Conservation (phyloP, 2,888 invertebrate genomes). For the Slavum lentiscoides region DNA sequence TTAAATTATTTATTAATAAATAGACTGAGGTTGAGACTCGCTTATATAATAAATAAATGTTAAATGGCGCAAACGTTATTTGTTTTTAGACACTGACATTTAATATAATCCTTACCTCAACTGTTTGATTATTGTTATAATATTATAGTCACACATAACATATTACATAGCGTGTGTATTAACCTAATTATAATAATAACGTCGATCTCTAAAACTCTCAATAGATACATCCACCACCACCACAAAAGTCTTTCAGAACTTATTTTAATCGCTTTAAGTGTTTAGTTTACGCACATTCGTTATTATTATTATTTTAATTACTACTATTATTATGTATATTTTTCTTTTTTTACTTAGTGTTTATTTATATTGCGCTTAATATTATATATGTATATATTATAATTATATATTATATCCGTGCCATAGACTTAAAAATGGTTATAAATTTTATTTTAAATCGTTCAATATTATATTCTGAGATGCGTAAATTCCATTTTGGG, state of each 20-base stretch:
- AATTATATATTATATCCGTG: slow-evolving; percentile 3
- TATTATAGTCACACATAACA: slow-evolving; percentile 12
- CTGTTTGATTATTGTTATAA: slow-evolving; percentile 34
- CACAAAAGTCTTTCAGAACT: slow-evolving; percentile 44
- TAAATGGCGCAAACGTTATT: neutral
- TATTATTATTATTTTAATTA: slow-evolving; percentile 15
- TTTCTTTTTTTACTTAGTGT: slow-evolving; percentile 25
- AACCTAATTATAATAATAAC: slow-evolving; percentile 29
- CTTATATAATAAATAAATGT: slow-evolving; percentile 17
- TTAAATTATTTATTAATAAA: neutral
- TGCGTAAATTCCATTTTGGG: slow-evolving; percentile 12
- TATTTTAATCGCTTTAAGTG: slow-evolving; percentile 31
- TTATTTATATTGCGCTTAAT: slow-evolving; percentile 24
- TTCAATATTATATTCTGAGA: slow-evolving; percentile 2
- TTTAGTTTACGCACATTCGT: slow-evolving; percentile 9
- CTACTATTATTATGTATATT: slow-evolving; percentile 8
- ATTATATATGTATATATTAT: neutral
- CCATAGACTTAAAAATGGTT: slow-evolving; percentile 28
- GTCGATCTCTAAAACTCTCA: slow-evolving; percentile 45
- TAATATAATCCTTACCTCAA: slow-evolving; percentile 39
- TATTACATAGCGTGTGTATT: slow-evolving; percentile 15
- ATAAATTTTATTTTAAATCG: slow-evolving; percentile 23
- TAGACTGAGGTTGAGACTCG: slow-evolving; percentile 41
- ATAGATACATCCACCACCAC: slow-evolving; percentile 47
- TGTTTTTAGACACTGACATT: slow-evolving; percentile 35